Base-by-base conservation (phyloP, 2,888 invertebrate genomes). In the Netelia fuscicornis region DNA sequence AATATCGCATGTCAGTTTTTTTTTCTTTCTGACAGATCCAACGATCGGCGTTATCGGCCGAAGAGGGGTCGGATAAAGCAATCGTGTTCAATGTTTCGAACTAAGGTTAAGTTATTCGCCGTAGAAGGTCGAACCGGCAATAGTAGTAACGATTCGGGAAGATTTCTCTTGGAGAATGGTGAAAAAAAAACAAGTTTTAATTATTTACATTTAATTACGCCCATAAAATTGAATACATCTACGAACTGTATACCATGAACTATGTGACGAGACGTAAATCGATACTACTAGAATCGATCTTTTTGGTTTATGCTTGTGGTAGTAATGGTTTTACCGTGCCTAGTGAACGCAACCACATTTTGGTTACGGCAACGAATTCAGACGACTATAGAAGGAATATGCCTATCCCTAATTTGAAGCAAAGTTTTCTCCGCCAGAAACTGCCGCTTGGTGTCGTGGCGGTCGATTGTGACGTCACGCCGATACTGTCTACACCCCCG, bases 151-250 rank as follows among this genome's bases (percentile, higher is more conserved):
- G 13, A 3, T 71, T 75, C 20, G 52, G 17, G 17, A 65, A 67
- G 30, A 68, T 71, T 70, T 20, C 64, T 64, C 65, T 68, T 25
- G 3, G 2, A 56, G 44, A 42, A 58, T 62, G 20, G 42, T 68
- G 37, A 48, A 52, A 60, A 78, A 20, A 68, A 64, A 54, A 85
- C 65, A 60, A 74, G 20, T 23, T 68, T 81, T 56, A 79, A 76
- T 76, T 84, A 76, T 76, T 84, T 81, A 71, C 77, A 56, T 83
- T 58, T 83, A 86, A 88, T 86, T 86, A 87, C 88, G 87, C 88
- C 87, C 87, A 84, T 86, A 79, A 64, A 80, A 70, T 86, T 81
- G 77, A 86, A 81, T 70, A 83, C 81, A 77, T 82, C 64, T 65
- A 81, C 72, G 67, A 74, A 79, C 67, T 67, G 30, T 72, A 77